Evolutionary conservation across 1,140 invertebrate genomes (phyloP).

Genomic region (Olivierus martensii): DNA sequence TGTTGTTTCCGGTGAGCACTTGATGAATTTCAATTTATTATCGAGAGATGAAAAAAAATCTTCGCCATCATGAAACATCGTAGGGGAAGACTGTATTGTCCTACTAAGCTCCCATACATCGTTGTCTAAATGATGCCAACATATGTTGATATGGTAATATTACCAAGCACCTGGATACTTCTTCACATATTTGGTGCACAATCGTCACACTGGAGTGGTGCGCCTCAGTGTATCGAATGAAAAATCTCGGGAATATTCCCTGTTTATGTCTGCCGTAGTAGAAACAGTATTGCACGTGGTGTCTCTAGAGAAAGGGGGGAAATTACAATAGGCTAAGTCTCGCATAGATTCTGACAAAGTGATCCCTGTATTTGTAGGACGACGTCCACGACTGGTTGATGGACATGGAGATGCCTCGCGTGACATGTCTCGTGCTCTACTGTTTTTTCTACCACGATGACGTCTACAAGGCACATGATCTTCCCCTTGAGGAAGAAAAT

Average conservation of each 20-base stretch:
- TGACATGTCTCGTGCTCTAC: neutral
- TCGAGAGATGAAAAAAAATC: no score
- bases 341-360: conserved; percentile 22
- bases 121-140: no score
- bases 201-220: conserved; percentile 37
- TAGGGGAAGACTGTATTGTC: no score
- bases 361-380: neutral
- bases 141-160: no score
- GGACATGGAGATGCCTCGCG: conserved; percentile 9
- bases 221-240: conserved; percentile 34
- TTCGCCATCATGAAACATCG: no score
- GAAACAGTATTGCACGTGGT: conserved; percentile 39
- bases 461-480: conserved; percentile 12
- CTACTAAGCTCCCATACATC: no score
- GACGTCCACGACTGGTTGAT: neutral
- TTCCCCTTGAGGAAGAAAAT: neutral
- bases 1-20: no score
- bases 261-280: conserved; percentile 34
- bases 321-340: conserved; percentile 22
- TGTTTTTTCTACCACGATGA: conserved; percentile 11
- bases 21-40: no score
- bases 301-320: conserved; percentile 31
- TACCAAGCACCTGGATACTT: no score
- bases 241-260: conserved; percentile 31
- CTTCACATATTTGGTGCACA: neutral